Evolutionary conservation across 1,140 invertebrate species (phyloP), one percentile per base, ranked within the genome.

Genomic region (Cydia strobilella): DNA sequence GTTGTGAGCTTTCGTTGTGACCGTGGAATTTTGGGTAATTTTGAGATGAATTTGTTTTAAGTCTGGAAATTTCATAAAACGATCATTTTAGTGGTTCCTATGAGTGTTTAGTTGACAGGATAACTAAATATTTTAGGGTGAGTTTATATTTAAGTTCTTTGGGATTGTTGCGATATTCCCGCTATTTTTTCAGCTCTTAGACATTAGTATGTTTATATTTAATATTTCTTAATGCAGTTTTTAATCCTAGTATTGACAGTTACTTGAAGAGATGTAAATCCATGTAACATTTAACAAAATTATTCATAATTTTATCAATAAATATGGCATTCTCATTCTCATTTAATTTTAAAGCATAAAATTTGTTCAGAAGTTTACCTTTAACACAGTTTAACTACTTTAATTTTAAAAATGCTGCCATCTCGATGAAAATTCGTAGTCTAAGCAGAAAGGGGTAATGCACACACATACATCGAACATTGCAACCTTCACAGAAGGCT

Each of bases 1-100:
- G 86, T 86, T 84, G 80, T 84, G 76, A 79, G 83, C 80, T 81
- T 51, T 82, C 78, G 72, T 73, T 54, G 72, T 69, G 65, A 51
- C 31, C 15, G 9, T 59, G 54, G 27, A 23, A 42, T 82, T 42
- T 59, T 79, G 20, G 82, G 80, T 79, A 71, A 82, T 82, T 84
- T 81, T 84, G 31, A 79, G 42, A 45, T 13, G 13, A 45, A 45
- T 13, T 45, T 45, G 42, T 13, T 45, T 78, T 62, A n/a, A 45
- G 35, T 73, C 63, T 66, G 20, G 51, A 76, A 77, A 18, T 77
- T 71, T 20, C 25, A 25, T 54, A 27, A 42, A 18, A 42, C 59
- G 31, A 74, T 59, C 20, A 71, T 25, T 66, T 23, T 48, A 48
- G 35, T 63, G 59, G 18, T 2, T 63, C 3, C n/a, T 13, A 9